Conservation (phyloP, 2,797 vertebrate genomes). For the Sitta carolinensis region DNA sequence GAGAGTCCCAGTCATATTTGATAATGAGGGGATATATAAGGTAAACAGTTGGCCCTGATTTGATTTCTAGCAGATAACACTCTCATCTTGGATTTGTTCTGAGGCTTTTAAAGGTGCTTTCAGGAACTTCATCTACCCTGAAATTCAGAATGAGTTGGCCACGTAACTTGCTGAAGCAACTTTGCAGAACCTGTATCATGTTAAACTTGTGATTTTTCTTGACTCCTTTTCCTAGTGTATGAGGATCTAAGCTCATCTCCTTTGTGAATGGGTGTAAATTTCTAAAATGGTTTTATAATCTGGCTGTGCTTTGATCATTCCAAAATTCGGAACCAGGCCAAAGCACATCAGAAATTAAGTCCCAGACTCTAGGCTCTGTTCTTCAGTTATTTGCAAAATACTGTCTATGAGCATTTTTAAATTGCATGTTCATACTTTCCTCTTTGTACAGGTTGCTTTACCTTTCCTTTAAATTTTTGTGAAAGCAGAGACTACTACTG, state of each 20-base stretch:
- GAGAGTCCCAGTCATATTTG: not conserved
- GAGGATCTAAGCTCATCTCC: not conserved
- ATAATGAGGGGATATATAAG: not conserved
- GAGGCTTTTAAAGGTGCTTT: not conserved
- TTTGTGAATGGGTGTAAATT: not conserved
- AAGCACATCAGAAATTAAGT: not conserved
- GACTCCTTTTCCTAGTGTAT: not conserved
- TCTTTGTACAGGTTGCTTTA: not conserved
- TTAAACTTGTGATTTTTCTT: not conserved
- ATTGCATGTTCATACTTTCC: not conserved
- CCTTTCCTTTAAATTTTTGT: not conserved
- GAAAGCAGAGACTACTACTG: not conserved
- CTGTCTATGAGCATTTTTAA: not conserved
- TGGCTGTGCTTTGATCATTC: not conserved
- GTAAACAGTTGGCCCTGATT: not conserved
- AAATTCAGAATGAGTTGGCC: not conserved
- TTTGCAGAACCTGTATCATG: not conserved
- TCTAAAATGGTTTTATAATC: not conserved
- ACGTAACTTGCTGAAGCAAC: not conserved
- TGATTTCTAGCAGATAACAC: not conserved
- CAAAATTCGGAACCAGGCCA: not conserved
- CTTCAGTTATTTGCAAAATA: not conserved
- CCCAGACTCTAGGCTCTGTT: not conserved
- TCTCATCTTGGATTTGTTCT: not conserved
- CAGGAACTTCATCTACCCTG: not conserved